These are phyloP conservation scores for Pollenia amentaria DNA, from an alignment of 2,888 invertebrate species.

Conservation along the genomic window DNA sequence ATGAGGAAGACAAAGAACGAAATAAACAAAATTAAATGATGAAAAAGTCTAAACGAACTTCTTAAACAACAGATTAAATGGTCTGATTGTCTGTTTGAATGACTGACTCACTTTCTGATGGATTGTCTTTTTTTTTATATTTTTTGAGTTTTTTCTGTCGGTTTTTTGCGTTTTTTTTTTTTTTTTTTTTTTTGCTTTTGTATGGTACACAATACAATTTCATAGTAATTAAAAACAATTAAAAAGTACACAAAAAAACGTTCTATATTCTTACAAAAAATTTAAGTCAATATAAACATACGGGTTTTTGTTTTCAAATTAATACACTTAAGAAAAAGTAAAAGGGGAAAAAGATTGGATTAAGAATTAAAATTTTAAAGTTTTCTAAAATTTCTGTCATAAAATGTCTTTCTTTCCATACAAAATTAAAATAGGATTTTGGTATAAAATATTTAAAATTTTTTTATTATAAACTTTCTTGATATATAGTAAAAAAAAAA, in stretches of 20 bases:
- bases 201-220: constrained; percentile 34
- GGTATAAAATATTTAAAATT: too few relatives aligned
- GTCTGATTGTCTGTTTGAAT: constrained; percentile 25
- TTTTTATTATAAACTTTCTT: too few relatives aligned
- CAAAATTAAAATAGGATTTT: too few relatives aligned
- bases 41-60: constrained; percentile 15
- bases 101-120: constrained; percentile 18
- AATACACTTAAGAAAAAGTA: background rate
- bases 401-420: too few relatives aligned
- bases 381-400: too few relatives aligned
- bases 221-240: constrained; percentile 69
- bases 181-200: background rate
- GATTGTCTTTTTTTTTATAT: background rate
- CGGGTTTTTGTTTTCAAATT: background rate
- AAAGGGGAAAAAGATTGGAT: too few relatives aligned
- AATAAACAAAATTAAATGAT: constrained; percentile 1
- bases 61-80: constrained; percentile 26
- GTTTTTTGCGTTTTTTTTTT: constrained; percentile 19
- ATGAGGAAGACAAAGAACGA: background rate
- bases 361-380: too few relatives aligned
- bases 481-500: too few relatives aligned
- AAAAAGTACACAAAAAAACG: constrained; percentile 47
- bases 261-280: constrained; percentile 26
- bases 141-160: constrained; percentile 18
- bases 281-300: constrained; percentile 10